phyloP scores from a whole-genome alignment of 1,140 invertebrate species.

The Melanaphis sacchari region DNA sequence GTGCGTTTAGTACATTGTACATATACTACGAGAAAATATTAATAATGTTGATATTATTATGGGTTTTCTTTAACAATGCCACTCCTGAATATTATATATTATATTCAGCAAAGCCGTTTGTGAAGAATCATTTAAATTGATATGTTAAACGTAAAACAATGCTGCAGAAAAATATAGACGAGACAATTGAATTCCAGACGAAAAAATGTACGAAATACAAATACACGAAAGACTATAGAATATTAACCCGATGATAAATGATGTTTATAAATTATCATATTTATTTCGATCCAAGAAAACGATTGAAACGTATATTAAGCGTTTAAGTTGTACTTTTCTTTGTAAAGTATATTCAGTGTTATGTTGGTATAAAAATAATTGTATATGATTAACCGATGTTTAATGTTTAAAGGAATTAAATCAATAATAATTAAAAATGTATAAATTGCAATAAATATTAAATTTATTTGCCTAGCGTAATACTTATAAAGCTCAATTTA shows the following conservation, averaged over 20 bases:
- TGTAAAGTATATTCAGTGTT: neutral
- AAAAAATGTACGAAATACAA: neutral
- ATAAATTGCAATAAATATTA: neutral
- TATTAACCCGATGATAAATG: neutral
- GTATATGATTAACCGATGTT: neutral
- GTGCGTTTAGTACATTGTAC: neutral
- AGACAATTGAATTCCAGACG: neutral
- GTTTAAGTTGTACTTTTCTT: neutral
- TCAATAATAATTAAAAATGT: neutral
- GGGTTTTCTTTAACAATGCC: slow-evolving; percentile 1
- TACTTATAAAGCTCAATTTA: too few species aligned
- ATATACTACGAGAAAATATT: neutral
- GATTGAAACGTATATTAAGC: neutral
- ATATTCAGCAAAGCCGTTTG: neutral
- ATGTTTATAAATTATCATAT: neutral
- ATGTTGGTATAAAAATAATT: neutral
- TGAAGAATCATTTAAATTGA: neutral
- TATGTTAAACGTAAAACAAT: slow-evolving; percentile 16
- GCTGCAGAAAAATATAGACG: neutral
- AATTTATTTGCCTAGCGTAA: neutral
- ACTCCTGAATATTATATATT: neutral
- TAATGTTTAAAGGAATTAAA: neutral
- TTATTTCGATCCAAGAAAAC: neutral
- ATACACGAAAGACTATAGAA: neutral
- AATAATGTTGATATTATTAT: neutral